phyloP scores from a whole-genome alignment of 2,797 vertebrate genomes.

The Acipenser transmontanus region DNA sequence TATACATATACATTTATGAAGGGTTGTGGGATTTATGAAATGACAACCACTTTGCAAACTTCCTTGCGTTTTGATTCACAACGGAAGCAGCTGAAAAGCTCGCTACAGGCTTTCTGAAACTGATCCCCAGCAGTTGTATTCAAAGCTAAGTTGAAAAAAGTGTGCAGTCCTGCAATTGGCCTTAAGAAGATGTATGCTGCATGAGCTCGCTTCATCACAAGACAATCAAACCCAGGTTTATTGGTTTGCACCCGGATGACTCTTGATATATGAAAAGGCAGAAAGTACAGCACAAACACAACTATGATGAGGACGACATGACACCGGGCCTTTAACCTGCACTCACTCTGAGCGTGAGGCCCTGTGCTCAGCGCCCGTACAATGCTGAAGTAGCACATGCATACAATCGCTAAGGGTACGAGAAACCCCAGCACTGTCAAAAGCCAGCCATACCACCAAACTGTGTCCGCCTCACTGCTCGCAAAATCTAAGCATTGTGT shows the following conservation, averaged over 20 bases:
- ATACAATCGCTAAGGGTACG: conserved; percentile 44
- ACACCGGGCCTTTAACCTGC: conserved; percentile 27
- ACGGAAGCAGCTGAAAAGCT: conserved; percentile 10
- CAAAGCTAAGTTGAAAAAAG: conserved; percentile 48
- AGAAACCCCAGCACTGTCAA: conserved; percentile 42
- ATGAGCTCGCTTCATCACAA: conserved; percentile 11
- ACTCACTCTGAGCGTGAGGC: conserved; percentile 13
- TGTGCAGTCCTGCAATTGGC: conserved; percentile 50
- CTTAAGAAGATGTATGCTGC: conserved; percentile 46
- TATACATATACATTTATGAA: too few species aligned
- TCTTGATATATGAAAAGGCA: conserved; percentile 47
- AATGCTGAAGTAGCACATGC: conserved; percentile 41
- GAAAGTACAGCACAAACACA: conserved; percentile 47
- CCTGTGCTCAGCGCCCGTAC: conserved; percentile 29
- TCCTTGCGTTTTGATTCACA: neutral
- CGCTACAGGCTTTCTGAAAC: conserved; percentile 40
- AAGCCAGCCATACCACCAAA: conserved; percentile 34
- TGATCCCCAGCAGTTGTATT: conserved; percentile 47
- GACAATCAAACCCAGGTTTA: neutral
- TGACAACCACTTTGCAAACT: too few species aligned
- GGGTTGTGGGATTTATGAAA: too few species aligned
- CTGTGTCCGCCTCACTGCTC: neutral
- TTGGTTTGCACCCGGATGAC: conserved; percentile 32
- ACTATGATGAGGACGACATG: conserved; percentile 41
- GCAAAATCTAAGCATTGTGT: conserved; percentile 50